phyloP scores from a whole-genome alignment of 2,113 vertebrate species.

The Bos indicus region DNA sequence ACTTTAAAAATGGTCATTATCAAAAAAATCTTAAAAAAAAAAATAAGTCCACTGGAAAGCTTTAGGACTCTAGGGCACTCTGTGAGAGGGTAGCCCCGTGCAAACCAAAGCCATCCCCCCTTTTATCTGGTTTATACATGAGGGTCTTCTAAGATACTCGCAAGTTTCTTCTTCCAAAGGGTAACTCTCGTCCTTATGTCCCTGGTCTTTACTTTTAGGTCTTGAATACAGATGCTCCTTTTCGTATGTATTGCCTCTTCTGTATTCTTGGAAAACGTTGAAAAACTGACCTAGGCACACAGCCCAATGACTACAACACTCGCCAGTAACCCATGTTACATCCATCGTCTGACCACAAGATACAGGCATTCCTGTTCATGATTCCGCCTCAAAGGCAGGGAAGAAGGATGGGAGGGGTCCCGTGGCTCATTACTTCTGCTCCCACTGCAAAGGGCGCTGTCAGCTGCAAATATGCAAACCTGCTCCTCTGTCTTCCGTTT shows the following conservation, averaged over 20 bases:
- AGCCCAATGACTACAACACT: not conserved
- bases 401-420: not conserved
- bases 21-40: not conserved
- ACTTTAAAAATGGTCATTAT: not conserved
- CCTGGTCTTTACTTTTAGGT: not conserved
- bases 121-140: not conserved
- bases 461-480: not conserved
- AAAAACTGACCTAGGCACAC: not conserved
- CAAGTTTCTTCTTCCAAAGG: not conserved
- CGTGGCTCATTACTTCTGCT: not conserved
- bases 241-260: not conserved
- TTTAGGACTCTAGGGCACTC: not conserved
- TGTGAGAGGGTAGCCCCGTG: too few relatives aligned
- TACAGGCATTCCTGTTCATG: not conserved
- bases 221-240: not conserved
- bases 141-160: not conserved
- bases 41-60: not conserved
- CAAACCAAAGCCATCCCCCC: accelerated
- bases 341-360: not conserved
- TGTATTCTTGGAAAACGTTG: not conserved
- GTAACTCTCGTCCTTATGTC: not conserved
- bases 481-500: not conserved
- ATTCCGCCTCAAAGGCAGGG: not conserved
- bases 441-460: not conserved
- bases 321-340: not conserved